Evolutionary conservation across 2,113 vertebrate genomes (phyloP), one percentile per base, ranked within the genome.

Genomic region (Sisor rabdophorus): DNA sequence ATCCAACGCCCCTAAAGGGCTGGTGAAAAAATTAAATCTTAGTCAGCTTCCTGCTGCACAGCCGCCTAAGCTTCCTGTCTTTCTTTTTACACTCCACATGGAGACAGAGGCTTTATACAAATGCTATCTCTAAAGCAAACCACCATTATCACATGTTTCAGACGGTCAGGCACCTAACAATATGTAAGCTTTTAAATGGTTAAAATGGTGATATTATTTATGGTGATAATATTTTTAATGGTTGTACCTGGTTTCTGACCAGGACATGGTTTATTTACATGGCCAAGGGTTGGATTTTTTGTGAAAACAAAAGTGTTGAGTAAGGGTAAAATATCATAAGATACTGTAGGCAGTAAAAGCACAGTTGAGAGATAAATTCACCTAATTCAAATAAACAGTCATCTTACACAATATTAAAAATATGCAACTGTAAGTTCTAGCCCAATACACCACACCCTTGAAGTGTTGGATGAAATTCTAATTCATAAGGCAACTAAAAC

Each of bases 51-150:
- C 50, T 67, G 78, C 56, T 44, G 48, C 30, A 60, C 40, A 13
- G 63, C 73, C 26, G 60, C 83, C 65, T 72, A 82, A 17, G 47
- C 78, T 84, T 84, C 85, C 83, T 85, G 83, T 67, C 71, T 78
- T 81, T 77, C 63, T 82, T 52, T 36, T 76, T 58, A 61, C 26
- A 20, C 32, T 69, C 60, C 73, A 61, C 47, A 55, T 26, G 36
- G 60, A 16, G 75, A 75, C 64, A 52, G 50, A 63, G 63, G 47
- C 55, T 59, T 64, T 11, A 56, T 16, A 56, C 50, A 26, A 19
- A 17, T 3, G 58, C 68, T 78, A 61, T 71, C 65, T 52, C 56
- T 55, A 71, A 78, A 52, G 76, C 53, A 78, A 71, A 71, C 47
- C 20, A 17, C 17, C 56, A 71, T 61, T 78, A 71, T 78, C 67